Percentiles rank a stretch among this genome's conserved stretches.
phyloP scores from a whole-genome alignment of 2,797 vertebrate genomes.

The Leptatherina wallacei region DNA sequence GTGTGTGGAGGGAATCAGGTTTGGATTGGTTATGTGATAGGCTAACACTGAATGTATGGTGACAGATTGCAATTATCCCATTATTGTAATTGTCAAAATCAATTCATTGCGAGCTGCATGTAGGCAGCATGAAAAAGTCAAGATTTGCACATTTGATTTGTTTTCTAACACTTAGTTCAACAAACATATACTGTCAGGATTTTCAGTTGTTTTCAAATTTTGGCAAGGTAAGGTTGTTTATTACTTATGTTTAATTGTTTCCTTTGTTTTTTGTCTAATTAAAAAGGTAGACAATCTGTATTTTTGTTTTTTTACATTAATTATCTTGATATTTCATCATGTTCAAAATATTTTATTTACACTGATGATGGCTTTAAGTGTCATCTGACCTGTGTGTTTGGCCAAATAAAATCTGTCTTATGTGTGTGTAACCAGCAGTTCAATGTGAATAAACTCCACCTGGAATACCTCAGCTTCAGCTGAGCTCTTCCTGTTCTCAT shows the following conservation, averaged over 20 bases:
- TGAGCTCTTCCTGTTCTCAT: background rate
- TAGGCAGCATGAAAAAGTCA: constrained; percentile 21
- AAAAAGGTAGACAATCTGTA: background rate
- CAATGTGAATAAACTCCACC: background rate
- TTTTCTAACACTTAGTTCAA: background rate
- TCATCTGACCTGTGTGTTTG: background rate
- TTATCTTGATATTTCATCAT: background rate
- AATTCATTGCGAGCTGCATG: constrained; percentile 53
- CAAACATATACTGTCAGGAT: constrained; percentile 18
- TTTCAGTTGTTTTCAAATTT: background rate
- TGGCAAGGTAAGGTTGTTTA: background rate
- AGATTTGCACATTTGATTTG: constrained; percentile 13
- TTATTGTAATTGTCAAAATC: constrained; percentile 85
- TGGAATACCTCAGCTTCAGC: background rate
- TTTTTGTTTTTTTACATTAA: background rate
- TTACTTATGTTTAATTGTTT: background rate
- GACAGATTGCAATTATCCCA: constrained; percentile 85
- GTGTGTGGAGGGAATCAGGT: constrained; percentile 65
- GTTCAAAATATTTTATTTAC: background rate
- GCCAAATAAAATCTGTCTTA: background rate
- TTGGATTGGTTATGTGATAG: constrained; percentile 78
- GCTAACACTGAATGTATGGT: constrained; percentile 79
- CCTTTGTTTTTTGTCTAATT: background rate
- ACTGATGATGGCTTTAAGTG: background rate
- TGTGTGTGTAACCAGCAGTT: background rate